These are phyloP conservation scores for Pseudorasbora parva DNA, from an alignment of 2,113 vertebrate genomes.

Conservation along the genomic window DNA sequence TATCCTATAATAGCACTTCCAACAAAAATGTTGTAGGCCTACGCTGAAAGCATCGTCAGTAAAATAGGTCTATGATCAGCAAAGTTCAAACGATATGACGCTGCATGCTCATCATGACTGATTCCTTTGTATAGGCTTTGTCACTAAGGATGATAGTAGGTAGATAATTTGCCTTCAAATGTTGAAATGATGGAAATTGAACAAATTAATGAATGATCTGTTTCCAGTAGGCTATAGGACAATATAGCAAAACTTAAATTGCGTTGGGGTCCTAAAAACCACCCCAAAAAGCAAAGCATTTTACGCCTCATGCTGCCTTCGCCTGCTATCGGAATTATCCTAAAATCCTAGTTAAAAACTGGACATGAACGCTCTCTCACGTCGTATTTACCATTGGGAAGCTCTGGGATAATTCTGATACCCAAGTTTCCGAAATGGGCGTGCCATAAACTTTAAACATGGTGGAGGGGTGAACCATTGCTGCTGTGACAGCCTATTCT, in stretches of 20 bases:
- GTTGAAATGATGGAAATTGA: slow-evolving; percentile 23
- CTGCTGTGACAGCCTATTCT: no score
- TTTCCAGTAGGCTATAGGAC: neutral
- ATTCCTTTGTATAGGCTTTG: neutral
- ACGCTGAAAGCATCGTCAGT: neutral
- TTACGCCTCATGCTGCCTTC: no score
- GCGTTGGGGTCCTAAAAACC: neutral
- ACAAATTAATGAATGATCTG: slow-evolving; percentile 15
- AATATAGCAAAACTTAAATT: slow-evolving; percentile 1
- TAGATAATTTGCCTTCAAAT: slow-evolving; percentile 37
- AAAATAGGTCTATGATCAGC: neutral
- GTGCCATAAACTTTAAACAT: no score
- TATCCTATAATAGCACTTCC: neutral
- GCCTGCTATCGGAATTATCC: no score
- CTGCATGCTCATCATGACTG: neutral
- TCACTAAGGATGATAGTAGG: neutral
- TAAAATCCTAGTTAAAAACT: no score
- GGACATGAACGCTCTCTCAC: no score
- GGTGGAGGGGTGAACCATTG: no score
- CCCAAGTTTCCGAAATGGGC: no score
- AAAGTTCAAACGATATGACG: neutral
- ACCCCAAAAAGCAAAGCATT: slow-evolving; percentile 17
- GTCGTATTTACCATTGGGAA: no score
- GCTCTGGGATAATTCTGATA: no score
- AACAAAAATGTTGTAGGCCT: neutral